A percentile compares a stretch with the other conserved stretches of the same genome.
phyloP scores from a whole-genome alignment of 2,888 invertebrate species.

The Venustoraphidia nigricollis region DNA sequence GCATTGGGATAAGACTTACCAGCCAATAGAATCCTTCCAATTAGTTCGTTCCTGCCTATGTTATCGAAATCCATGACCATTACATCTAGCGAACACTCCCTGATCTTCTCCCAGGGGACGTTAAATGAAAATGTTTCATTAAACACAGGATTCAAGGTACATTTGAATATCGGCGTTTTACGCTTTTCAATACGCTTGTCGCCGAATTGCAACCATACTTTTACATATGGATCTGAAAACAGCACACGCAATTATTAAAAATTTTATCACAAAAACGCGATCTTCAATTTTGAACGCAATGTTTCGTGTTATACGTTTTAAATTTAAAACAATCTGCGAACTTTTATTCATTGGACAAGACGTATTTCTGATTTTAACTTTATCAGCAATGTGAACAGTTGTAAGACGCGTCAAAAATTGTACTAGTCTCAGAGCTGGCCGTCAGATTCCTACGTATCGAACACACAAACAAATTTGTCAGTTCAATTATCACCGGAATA shows the following conservation, averaged over 20 bases:
- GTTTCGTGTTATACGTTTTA: too few species aligned
- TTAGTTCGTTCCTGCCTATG: conserved; percentile 83
- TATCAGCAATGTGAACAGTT: too few species aligned
- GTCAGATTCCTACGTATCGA: too few species aligned
- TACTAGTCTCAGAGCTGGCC: too few species aligned
- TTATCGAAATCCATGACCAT: conserved; percentile 97
- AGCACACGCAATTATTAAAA: conserved; percentile 1
- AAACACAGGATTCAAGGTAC: conserved; percentile 89
- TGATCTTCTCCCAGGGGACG: conserved; percentile 92
- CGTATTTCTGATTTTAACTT: too few species aligned
- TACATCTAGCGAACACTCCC: conserved; percentile 86
- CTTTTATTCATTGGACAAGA: too few species aligned
- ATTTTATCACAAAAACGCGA: not conserved
- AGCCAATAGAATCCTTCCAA: conserved; percentile 82
- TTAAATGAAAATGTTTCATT: conserved; percentile 93
- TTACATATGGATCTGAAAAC: conserved; percentile 89
- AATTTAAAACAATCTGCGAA: too few species aligned
- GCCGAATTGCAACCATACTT: conserved; percentile 91
- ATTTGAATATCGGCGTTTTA: conserved; percentile 88
- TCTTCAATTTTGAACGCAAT: too few species aligned
- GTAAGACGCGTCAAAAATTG: too few species aligned
- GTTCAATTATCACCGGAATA: too few species aligned
- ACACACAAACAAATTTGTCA: too few species aligned
- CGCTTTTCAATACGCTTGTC: conserved; percentile 90
- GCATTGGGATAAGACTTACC: conserved; percentile 35